phyloP scores from a whole-genome alignment of 2,797 vertebrate genomes.

The Takifugu rubripes region DNA sequence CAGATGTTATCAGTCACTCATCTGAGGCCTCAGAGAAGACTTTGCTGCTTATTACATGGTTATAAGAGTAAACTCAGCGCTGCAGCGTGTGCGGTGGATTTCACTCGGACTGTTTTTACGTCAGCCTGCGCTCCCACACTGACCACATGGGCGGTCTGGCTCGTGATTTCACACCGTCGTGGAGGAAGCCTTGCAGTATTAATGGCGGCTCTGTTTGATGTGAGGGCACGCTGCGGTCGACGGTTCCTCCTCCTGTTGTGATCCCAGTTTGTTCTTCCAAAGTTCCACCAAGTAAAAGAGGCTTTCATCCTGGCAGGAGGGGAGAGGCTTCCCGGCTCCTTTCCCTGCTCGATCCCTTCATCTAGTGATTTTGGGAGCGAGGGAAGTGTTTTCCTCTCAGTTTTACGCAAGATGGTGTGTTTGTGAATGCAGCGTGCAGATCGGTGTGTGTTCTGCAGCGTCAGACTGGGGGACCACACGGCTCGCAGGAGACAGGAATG shows the following conservation, averaged over 20 bases:
- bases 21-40: background rate
- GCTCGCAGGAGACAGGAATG: constrained; percentile 52
- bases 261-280: constrained; percentile 78
- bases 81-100: background rate
- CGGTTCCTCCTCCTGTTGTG: constrained; percentile 76
- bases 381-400: constrained; percentile 15
- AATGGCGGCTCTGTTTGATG: constrained; percentile 74
- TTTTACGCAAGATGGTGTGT: constrained; percentile 24
- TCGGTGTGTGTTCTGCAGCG: constrained; percentile 10
- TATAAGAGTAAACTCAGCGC: constrained; percentile 7
- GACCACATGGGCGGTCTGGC: constrained; percentile 50
- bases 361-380: constrained; percentile 39
- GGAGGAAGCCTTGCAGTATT: constrained; percentile 63
- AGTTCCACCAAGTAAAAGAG: constrained; percentile 74
- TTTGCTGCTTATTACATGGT: no score
- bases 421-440: constrained; percentile 8
- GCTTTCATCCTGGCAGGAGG: constrained; percentile 80
- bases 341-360: constrained; percentile 42
- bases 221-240: constrained; percentile 67
- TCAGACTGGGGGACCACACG: constrained; percentile 51
- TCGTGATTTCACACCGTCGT: constrained; percentile 47
- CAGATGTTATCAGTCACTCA: background rate
- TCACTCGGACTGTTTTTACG: constrained; percentile 19
- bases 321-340: constrained; percentile 51
- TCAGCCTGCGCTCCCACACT: constrained; percentile 21